Conservation (phyloP, 2,113 vertebrate species). For the Phrynocephalus versicolor region DNA sequence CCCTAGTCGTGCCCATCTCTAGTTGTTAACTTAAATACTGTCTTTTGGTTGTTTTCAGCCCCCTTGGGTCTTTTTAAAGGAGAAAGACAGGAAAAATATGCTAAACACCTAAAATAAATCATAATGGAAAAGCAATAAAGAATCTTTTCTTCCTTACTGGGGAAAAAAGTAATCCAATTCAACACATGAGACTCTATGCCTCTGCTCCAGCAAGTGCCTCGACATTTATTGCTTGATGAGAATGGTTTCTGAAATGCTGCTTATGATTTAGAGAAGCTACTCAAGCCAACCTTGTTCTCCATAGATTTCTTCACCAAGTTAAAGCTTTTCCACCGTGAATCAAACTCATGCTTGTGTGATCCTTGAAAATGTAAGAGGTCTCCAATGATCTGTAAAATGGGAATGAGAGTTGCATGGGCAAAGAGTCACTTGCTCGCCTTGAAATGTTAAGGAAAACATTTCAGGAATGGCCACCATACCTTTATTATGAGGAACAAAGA, state of each 20-base stretch:
- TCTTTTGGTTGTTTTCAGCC: no score
- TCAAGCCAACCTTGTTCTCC: conserved; percentile 91
- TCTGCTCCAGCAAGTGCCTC: not conserved
- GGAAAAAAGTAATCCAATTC: no score
- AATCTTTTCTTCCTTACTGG: no score
- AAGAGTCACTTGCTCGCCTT: not conserved
- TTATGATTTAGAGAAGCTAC: not conserved
- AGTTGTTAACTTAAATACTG: no score
- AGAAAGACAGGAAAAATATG: no score
- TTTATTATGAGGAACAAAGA: conserved; percentile 98
- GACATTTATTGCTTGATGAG: not conserved
- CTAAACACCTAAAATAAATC: no score
- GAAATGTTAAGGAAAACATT: conserved; percentile 12
- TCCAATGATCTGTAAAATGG: conserved; percentile 86
- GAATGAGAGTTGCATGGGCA: conserved; percentile 41
- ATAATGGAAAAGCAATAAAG: no score
- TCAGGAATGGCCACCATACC: conserved; percentile 72
- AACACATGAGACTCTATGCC: not conserved
- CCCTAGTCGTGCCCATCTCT: no score
- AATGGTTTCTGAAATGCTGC: not conserved
- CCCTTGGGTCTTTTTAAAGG: no score
- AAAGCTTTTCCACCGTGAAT: conserved; percentile 98
- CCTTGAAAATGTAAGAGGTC: conserved; percentile 95
- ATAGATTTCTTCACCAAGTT: conserved; percentile 97
- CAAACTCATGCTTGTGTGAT: conserved; percentile 96